Base-by-base conservation (phyloP, 2,797 vertebrate genomes). In the Gadopsis bispinosus region DNA sequence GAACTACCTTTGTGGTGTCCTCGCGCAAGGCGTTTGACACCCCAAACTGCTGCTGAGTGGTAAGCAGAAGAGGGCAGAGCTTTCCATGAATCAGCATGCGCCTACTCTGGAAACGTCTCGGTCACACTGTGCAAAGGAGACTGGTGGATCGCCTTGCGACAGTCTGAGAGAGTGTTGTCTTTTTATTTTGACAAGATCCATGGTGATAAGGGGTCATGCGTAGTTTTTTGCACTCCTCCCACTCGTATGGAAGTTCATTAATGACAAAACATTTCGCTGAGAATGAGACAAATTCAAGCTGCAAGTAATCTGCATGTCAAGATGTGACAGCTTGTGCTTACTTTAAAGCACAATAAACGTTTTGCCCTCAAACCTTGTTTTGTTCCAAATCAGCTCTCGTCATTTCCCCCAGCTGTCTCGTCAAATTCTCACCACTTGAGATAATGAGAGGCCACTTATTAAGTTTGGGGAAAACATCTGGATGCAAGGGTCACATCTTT, bases 381-480 rank as follows among this genome's bases (percentile, higher is more conserved):
- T 75, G 50, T 67, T 79, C 56, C 39, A 83, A 51, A 84, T 70
- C 70, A 51, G 77, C 56, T 73, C 73, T 64, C 60, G 55, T 72
- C 50, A 37, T 55, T 56, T 77, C 31, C 59, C 69, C 48, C 75
- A 79, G 77, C 77, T 83, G 86, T 58, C 75, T 68, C 39, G 45
- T 88, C 70, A 48, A 63, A 63, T 84, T 82, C 68, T 79, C 77
- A 81, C 79, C 79, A 74, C 79, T 83, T 13, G 26, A 83, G 75
- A 88, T 76, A 83, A 83, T 83, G 53, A 79, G 65, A 81, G 76
- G 77, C 72, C 77, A 64, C 66, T 79, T 79, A 69, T 55, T 31
- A 75, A 65, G 39, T 79, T 86, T 69, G 60, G 59, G 59, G 77
- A 86, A 80, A 83, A 81, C 82, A 81, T 86, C 77, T 83, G 86